These are phyloP conservation scores for Gallinago nigripennis DNA, from an alignment of 2,797 vertebrate species.

Conservation along the genomic window DNA sequence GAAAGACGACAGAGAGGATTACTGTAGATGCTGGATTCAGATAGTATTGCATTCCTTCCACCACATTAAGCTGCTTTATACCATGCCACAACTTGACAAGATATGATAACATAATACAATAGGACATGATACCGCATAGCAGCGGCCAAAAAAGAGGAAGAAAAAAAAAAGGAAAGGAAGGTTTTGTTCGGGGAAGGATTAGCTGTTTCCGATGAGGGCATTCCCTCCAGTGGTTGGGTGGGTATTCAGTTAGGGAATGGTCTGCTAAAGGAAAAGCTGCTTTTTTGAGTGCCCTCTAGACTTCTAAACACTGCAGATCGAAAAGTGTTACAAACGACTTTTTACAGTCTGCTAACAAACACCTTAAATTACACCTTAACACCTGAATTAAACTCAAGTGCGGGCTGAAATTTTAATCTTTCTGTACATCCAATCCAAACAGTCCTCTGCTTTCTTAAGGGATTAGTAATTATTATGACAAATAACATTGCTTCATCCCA, in stretches of 20 bases:
- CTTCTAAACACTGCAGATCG: background rate
- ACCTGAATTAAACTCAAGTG: background rate
- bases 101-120: background rate
- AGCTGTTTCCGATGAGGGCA: conserved; percentile 3
- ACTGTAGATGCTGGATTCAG: conserved; percentile 27
- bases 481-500: conserved; percentile 64
- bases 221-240: background rate
- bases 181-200: conserved; percentile 38
- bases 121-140: background rate
- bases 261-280: background rate
- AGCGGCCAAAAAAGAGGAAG: background rate
- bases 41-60: background rate
- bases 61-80: conserved; percentile 34
- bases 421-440: background rate
- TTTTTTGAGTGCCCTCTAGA: background rate
- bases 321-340: background rate
- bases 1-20: conserved; percentile 46
- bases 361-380: background rate
- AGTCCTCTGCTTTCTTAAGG: conserved; percentile 66
- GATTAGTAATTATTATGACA: conserved; percentile 72
- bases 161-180: background rate
- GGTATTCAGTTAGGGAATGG: background rate
- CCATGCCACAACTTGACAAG: conserved; percentile 53
- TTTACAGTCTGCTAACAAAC: background rate
- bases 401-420: conserved; percentile 40